phyloP scores from a whole-genome alignment of 2,797 vertebrate species.

The Sebastolobus alascanus region DNA sequence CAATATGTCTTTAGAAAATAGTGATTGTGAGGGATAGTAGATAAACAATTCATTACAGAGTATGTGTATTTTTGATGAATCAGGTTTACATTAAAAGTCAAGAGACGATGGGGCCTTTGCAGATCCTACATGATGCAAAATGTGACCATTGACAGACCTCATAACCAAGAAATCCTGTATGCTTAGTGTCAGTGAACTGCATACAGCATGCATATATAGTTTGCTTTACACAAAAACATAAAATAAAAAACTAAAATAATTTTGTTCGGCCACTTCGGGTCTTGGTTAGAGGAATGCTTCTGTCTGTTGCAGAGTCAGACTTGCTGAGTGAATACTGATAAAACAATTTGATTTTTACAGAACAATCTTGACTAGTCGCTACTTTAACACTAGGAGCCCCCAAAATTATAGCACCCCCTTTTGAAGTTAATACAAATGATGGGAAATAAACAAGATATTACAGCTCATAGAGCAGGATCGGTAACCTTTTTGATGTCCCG shows the following conservation, averaged over 20 bases:
- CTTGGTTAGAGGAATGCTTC: neutral
- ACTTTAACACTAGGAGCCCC: neutral
- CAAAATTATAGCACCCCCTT: no score
- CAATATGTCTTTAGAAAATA: neutral
- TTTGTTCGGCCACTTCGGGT: neutral
- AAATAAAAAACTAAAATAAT: neutral
- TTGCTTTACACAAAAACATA: neutral
- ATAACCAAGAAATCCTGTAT: neutral
- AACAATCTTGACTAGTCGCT: neutral
- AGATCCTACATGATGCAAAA: neutral
- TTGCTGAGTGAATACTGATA: neutral
- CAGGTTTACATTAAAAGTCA: neutral
- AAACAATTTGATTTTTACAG: neutral
- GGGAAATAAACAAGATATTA: no score
- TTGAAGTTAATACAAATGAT: no score
- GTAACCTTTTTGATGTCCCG: no score
- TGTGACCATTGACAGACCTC: neutral
- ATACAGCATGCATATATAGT: neutral
- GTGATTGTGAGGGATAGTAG: neutral
- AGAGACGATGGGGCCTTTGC: neutral
- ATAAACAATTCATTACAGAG: neutral
- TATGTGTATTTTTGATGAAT: neutral
- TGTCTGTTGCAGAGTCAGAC: neutral
- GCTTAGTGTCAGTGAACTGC: neutral
- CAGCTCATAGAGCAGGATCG: no score